Conservation (phyloP, 35 echinoderm and acorn worm genomes). For the Nesometra sesokonis region DNA sequence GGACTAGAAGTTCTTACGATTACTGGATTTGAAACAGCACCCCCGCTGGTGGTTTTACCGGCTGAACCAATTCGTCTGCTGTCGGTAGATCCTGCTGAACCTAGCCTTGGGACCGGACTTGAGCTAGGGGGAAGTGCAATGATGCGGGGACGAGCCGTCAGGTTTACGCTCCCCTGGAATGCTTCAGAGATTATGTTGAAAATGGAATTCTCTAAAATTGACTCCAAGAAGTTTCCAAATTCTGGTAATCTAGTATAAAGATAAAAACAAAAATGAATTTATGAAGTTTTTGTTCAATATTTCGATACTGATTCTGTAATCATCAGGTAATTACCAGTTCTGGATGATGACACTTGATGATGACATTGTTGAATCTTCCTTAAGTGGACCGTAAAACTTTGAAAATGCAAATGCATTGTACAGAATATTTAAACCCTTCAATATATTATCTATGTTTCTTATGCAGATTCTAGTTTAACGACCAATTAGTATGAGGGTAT, state of each 20-base stretch:
- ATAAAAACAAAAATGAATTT: not conserved
- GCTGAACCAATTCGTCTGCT: not conserved
- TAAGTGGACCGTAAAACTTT: too few relatives aligned
- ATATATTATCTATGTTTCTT: too few relatives aligned
- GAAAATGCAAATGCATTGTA: too few relatives aligned
- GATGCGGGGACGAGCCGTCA: constrained; percentile 76
- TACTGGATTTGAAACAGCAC: not conserved
- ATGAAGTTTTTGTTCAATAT: too few relatives aligned
- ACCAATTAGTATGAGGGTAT: too few relatives aligned
- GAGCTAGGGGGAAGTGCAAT: constrained; percentile 77
- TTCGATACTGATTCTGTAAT: too few relatives aligned
- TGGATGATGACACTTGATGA: too few relatives aligned
- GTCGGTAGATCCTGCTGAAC: not conserved
- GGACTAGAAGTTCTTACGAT: not conserved
- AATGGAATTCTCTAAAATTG: constrained; percentile 74
- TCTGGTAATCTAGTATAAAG: constrained; percentile 59
- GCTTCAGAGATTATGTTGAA: constrained; percentile 81
- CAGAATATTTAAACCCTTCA: too few relatives aligned
- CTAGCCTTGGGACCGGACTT: constrained; percentile 33
- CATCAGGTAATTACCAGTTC: too few relatives aligned
- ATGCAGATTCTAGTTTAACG: too few relatives aligned
- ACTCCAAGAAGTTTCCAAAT: constrained; percentile 70
- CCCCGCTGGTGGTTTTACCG: not conserved
- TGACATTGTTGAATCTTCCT: too few relatives aligned
- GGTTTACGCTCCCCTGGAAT: constrained; percentile 47